These are phyloP conservation scores for Drosophila nigricruria DNA, from an alignment of 2,888 invertebrate genomes.

Conservation along the genomic window DNA sequence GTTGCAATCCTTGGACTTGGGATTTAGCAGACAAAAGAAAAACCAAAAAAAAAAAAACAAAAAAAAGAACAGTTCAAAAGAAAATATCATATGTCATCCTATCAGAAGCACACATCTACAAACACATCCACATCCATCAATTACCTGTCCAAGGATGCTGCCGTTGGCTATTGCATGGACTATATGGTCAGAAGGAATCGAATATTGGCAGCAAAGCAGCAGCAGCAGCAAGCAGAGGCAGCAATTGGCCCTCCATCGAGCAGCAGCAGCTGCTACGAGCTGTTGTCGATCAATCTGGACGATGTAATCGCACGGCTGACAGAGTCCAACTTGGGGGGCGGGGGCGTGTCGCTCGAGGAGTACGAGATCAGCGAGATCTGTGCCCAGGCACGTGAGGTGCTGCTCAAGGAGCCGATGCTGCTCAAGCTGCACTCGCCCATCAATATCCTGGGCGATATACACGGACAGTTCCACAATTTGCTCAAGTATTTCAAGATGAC, in stretches of 20 bases:
- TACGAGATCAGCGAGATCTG: conserved; percentile 98
- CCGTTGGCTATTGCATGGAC: conserved; percentile 33
- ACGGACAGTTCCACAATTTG: conserved; percentile 98
- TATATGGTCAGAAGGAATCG: conserved; percentile 18
- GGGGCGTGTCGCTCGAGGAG: conserved; percentile 98
- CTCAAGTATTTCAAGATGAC: conserved; percentile 98
- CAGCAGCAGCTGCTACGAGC: conserved; percentile 15
- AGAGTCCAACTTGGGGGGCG: conserved; percentile 86
- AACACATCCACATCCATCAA: neutral
- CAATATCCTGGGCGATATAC: conserved; percentile 98
- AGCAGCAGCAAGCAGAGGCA: neutral
- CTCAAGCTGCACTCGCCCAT: conserved; percentile 98
- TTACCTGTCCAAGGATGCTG: conserved; percentile 13
- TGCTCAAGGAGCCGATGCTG: conserved; percentile 98
- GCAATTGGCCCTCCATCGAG: neutral
- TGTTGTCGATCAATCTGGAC: conserved; percentile 31
- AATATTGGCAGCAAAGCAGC: neutral
- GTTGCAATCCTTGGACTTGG: conserved; percentile 16
- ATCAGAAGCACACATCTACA: conserved; percentile 1
- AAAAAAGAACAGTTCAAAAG: neutral
- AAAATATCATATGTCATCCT: conserved; percentile 24
- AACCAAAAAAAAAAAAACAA: neutral
- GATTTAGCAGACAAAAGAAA: neutral
- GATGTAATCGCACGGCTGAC: conserved; percentile 46
- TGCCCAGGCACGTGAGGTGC: conserved; percentile 97